phyloP scores from a whole-genome alignment of 1,140 invertebrate genomes.

The Heliconius melpomene region DNA sequence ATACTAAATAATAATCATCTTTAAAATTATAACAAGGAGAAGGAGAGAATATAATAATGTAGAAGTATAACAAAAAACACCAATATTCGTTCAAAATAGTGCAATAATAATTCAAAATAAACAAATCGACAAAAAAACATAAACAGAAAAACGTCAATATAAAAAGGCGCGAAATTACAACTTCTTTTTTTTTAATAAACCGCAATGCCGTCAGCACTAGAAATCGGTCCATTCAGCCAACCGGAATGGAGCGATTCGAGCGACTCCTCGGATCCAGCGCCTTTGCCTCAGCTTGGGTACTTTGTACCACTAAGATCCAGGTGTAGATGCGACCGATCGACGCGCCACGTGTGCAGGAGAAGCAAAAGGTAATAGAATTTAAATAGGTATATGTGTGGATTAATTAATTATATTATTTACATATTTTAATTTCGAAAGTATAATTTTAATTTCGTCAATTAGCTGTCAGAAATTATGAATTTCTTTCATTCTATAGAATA shows the following conservation, averaged over 20 bases:
- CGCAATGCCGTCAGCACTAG: slow-evolving; percentile 67
- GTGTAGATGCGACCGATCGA: slow-evolving; percentile 64
- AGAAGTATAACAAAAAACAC: background rate
- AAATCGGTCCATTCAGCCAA: slow-evolving; percentile 67
- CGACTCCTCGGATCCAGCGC: slow-evolving; percentile 62
- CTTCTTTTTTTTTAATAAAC: slow-evolving; percentile 3
- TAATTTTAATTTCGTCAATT: background rate
- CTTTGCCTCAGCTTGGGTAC: slow-evolving; percentile 75
- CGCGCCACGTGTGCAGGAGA: slow-evolving; percentile 73
- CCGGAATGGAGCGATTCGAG: slow-evolving; percentile 75
- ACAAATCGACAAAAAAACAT: slow-evolving; percentile 7
- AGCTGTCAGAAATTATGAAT: background rate
- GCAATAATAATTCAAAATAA: background rate
- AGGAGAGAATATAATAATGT: background rate
- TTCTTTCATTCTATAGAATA: background rate
- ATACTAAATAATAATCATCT: background rate
- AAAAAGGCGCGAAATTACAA: slow-evolving; percentile 6
- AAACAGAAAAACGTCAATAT: slow-evolving; percentile 18
- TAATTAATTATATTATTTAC: background rate
- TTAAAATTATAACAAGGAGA: background rate
- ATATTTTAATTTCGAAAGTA: background rate
- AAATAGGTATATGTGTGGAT: background rate
- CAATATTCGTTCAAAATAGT: background rate
- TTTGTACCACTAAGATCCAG: slow-evolving; percentile 68
- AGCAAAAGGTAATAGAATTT: slow-evolving; percentile 66